Percentiles rank a stretch among this genome's conserved stretches.
phyloP scores from a whole-genome alignment of 2,888 invertebrate species.

The Oscheius onirici region DNA sequence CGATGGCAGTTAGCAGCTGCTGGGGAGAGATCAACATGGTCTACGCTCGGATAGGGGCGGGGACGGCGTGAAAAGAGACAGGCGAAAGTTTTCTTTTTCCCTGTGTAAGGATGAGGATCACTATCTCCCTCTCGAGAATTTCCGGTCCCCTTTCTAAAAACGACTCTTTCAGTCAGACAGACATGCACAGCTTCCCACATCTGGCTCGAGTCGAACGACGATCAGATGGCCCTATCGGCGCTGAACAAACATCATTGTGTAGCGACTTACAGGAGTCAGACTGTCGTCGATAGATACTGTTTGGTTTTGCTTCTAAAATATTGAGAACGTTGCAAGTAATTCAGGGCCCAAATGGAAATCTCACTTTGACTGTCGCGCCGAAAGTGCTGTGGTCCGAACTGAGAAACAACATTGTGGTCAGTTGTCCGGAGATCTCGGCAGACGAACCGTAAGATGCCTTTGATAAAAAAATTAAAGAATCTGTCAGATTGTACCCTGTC shows the following conservation, averaged over 20 bases:
- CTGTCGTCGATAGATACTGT: slow-evolving; percentile 13
- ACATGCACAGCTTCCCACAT: slow-evolving; percentile 20
- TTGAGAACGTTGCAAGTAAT: background rate
- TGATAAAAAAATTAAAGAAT: background rate
- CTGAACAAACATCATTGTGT: background rate
- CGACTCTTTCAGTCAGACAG: background rate
- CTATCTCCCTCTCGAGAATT: background rate
- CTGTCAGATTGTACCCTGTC: background rate
- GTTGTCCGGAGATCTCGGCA: background rate
- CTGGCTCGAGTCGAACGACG: slow-evolving; percentile 1
- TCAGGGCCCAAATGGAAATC: slow-evolving; percentile 9
- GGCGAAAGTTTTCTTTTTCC: slow-evolving; percentile 5
- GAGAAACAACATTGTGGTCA: background rate
- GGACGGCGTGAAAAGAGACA: background rate
- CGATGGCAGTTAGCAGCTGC: background rate
- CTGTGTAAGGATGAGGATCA: background rate
- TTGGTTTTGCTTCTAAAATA: background rate
- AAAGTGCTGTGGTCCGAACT: background rate
- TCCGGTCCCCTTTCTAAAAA: background rate
- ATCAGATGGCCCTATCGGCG: background rate
- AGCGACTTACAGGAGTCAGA: background rate
- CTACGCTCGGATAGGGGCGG: background rate
- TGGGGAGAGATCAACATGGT: background rate
- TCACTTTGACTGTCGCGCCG: background rate
- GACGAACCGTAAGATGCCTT: background rate